Base-by-base conservation (phyloP, 2,113 vertebrate genomes). In the Circaetus gallicus region DNA sequence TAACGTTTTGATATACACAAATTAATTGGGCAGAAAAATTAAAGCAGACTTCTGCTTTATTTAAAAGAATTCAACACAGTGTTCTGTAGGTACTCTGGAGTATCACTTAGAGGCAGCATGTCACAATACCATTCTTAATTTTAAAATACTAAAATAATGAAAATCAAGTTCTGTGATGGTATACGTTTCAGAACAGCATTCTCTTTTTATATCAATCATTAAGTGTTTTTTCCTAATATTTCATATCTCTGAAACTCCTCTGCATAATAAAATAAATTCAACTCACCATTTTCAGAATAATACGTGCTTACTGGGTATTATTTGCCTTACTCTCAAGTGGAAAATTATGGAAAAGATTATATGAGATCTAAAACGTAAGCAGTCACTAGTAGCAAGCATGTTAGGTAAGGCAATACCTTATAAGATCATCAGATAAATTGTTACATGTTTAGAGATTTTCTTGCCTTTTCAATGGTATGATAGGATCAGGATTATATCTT, bases 11-110 rank as follows among this genome's bases (percentile, higher is more conserved):
- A 96, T 96, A 94, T 29, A 95, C 67, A 73, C 65, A 92, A 89
- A 96, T 96, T 97, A 97, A 94, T 96, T 91, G 96, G 40, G 62
- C 25, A 91, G 52, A 96, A 96, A 94, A 96, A 82, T 74, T 80
- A 92, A 95, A 95, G 74, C 16, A 86, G 21, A 55, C 13, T 95
- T 91, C 45, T 87, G 18, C n/a, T 90, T 59, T 95, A 94, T 72
- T 89, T 88, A 49, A 89, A 82, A 78, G 70, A 74, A 91, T 47
- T 80, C 72, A 97, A 58, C 36, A 77, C n/a, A 4, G 7, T 77
- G 26, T 67, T 77, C 13, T 16, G 0, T 49, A 80, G 36, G 89
- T 94, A 95, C 40, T 77, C 62, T 74, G 83, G 84, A 82, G 38
- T 89, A 49, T 24, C 81, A 86, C 95, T 91, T 80, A 78, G 81